Evolutionary conservation across 2,888 invertebrate genomes (phyloP).

Genomic region (Rhopalosiphum nymphaeae): DNA sequence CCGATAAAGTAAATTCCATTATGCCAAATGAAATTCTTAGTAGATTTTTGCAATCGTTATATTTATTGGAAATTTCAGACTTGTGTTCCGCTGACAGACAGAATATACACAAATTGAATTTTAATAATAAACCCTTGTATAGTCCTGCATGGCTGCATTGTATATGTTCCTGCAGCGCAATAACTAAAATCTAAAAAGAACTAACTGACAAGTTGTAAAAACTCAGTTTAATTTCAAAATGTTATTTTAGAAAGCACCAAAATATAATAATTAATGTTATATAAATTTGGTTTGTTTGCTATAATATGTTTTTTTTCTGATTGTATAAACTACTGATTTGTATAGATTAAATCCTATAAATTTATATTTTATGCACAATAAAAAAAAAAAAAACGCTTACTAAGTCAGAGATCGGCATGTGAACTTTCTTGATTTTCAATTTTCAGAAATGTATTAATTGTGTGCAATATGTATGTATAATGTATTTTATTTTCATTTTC

Average conservation of each 20-base stretch:
- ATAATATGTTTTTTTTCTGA: not conserved
- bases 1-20: conserved; percentile 17
- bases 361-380: not conserved
- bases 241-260: not conserved
- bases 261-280: not conserved
- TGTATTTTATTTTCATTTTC: too few species aligned
- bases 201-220: not conserved
- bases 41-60: conserved; percentile 1
- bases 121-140: not conserved
- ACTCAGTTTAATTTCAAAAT: not conserved
- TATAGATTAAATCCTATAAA: not conserved
- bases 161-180: not conserved
- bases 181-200: not conserved
- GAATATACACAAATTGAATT: not conserved
- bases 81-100: not conserved
- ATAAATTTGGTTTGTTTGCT: not conserved
- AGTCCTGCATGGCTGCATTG: not conserved
- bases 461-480: too few species aligned
- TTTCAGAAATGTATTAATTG: too few species aligned
- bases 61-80: not conserved
- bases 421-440: too few species aligned
- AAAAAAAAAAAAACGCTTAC: too few species aligned
- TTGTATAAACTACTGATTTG: not conserved
- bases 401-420: too few species aligned
- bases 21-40: not conserved